Conservation (phyloP, 2,888 invertebrate species). For the Drosophila austrosaltans region DNA sequence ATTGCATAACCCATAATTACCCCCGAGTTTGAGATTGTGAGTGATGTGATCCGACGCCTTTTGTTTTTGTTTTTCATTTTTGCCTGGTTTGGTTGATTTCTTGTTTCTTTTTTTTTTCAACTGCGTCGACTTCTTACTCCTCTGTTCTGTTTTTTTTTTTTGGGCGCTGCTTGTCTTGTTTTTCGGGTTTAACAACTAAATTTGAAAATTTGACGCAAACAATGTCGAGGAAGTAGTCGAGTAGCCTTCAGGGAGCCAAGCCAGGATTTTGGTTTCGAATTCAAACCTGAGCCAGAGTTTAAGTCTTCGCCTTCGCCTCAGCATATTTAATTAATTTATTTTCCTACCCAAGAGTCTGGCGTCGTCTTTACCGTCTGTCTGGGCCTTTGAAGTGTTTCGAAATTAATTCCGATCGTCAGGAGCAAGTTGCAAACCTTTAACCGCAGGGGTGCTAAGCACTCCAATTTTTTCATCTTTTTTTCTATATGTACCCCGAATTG, state of each 20-base stretch:
- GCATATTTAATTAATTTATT: slow-evolving; percentile 79
- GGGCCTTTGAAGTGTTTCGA: slow-evolving; percentile 77
- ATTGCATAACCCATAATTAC: slow-evolving; percentile 75
- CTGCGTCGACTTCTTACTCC: background rate
- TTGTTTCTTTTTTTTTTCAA: slow-evolving; percentile 25
- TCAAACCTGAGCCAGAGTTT: slow-evolving; percentile 15
- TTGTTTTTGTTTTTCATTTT: slow-evolving; percentile 50
- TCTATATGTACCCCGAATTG: slow-evolving; percentile 5
- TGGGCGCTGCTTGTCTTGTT: slow-evolving; percentile 62
- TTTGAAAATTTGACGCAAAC: slow-evolving; percentile 79
- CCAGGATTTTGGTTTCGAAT: slow-evolving; percentile 30
- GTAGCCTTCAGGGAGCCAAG: slow-evolving; percentile 60
- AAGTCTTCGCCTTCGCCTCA: slow-evolving; percentile 31
- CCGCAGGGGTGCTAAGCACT: slow-evolving; percentile 67
- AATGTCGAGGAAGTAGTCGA: slow-evolving; percentile 53
- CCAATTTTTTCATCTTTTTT: slow-evolving; percentile 43
- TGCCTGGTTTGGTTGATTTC: slow-evolving; percentile 27
- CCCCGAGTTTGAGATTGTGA: slow-evolving; percentile 42
- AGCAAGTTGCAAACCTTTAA: slow-evolving; percentile 37
- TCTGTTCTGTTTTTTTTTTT: background rate
- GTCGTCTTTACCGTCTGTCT: slow-evolving; percentile 49
- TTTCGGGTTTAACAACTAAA: slow-evolving; percentile 79
- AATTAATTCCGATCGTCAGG: slow-evolving; percentile 80
- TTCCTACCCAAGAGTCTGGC: slow-evolving; percentile 62
- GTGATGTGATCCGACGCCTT: slow-evolving; percentile 68